Percentiles rank a stretch among this genome's conserved stretches.
Conservation (phyloP, 2,797 vertebrate genomes). For the Zonotrichia albicollis region DNA sequence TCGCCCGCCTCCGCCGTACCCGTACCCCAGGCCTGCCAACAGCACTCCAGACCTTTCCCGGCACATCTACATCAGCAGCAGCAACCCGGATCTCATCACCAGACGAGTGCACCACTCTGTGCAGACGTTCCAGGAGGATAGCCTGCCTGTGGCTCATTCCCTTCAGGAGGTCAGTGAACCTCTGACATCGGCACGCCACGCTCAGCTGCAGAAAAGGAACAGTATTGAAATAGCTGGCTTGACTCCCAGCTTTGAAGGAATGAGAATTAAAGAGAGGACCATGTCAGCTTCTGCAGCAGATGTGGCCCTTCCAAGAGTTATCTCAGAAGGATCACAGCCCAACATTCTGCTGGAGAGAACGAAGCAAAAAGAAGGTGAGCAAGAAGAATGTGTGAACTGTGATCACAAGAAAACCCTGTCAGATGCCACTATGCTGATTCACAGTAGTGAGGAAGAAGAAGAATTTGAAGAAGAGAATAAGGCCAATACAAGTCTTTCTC, state of each 20-base stretch:
- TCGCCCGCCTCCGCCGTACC: slow-evolving; percentile 92
- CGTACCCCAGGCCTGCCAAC: slow-evolving; percentile 91
- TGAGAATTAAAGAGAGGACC: slow-evolving; percentile 89
- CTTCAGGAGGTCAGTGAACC: slow-evolving; percentile 96
- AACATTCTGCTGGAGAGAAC: slow-evolving; percentile 81
- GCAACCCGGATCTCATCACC: slow-evolving; percentile 95
- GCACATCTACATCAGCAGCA: slow-evolving; percentile 92
- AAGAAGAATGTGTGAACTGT: slow-evolving; percentile 77
- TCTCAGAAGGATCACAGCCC: slow-evolving; percentile 83
- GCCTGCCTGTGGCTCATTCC: slow-evolving; percentile 94
- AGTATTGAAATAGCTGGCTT: slow-evolving; percentile 93
- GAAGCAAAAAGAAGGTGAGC: slow-evolving; percentile 76
- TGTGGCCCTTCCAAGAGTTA: slow-evolving; percentile 61
- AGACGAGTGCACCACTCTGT: slow-evolving; percentile 95
- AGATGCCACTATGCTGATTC: slow-evolving; percentile 96
- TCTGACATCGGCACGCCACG: slow-evolving; percentile 80
- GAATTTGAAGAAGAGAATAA: slow-evolving; percentile 87
- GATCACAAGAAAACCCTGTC: slow-evolving; percentile 96
- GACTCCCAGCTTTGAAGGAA: slow-evolving; percentile 85
- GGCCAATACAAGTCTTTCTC: slow-evolving; percentile 66
- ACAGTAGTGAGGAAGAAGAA: slow-evolving; percentile 94
- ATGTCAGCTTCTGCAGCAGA: slow-evolving; percentile 86
- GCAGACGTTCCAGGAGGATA: slow-evolving; percentile 99
- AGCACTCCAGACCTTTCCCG: slow-evolving; percentile 96
- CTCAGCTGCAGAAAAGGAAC: slow-evolving; percentile 89